Base-by-base conservation (phyloP, 1,140 invertebrate species). In the Eubasilissa regina region DNA sequence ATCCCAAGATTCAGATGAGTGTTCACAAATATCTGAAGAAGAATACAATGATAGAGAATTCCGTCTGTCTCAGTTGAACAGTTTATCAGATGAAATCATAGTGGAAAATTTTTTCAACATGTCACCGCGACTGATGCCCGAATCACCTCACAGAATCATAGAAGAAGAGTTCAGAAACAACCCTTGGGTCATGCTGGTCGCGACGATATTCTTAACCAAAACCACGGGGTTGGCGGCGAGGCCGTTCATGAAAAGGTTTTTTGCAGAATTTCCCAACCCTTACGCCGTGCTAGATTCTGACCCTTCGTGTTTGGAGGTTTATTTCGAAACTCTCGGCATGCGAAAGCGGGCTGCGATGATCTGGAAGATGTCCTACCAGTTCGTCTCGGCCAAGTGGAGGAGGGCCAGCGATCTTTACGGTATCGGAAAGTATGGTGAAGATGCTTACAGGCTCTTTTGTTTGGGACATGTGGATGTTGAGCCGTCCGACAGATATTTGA, bases 121-220 rank as follows among this genome's bases (percentile, higher is more conserved):
- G 17, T 86, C 87, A 1, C 87, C 87, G 6, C 85, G 89, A 74
- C 13, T 56, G 10, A 86, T 89, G 82, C 90, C 90, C 7, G 79
- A 84, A 25, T 91, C 90, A 4, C 90, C 90, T 0, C 90, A 91
- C 79, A 86, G 88, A 58, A 83, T 91, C 0, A 85, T 91, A 13
- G 90, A 91, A 84, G 90, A 91, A 84, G 86, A 87, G 58, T 88
- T 91, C 21, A 86, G 85, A 19, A 77, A 84, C 6, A 90, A 91
- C 81, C 90, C 90, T 62, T 91, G 90, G 90, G 87, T 87, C 3
- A 85, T 91, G 84, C 84, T 91, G 72, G 86, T 90, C 75, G 89
- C 89, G 78, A 91, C 90, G 0, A 90, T 91, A 47, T 91, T 91
- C 80, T 80, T 91, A 21, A 91, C 88, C 8, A 91, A 90, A 87